Base-by-base conservation (phyloP, 1,140 invertebrate genomes). In the Aphelenchoides avenae region DNA sequence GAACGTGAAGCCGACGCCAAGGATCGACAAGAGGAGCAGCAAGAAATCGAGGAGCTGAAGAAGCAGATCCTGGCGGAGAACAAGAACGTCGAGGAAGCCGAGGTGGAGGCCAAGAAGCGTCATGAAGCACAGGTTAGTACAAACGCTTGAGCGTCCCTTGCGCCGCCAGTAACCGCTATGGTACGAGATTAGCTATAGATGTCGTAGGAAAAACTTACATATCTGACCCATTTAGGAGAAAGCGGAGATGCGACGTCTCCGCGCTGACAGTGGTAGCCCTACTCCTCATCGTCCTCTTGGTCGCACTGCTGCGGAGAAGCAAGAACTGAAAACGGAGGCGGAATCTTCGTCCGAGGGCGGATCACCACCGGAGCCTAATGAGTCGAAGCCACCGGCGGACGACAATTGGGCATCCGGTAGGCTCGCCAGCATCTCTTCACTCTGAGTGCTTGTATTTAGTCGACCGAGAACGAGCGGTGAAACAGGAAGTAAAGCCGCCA, bases 1-100 rank as follows among this genome's bases (percentile, higher is more conserved):
- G 93, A 97, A 80, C 87, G 89, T 4, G 90, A 93, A 79, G 82
- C 83, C 5, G 93, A 98, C 80, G 85, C 84, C 7, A 84, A 87
- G 63, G 93, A 97, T 80, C 80, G 91, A 29, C 85, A 86, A 62
- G 86, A 86, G 71, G 93, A 97, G 78, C 86, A 86, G 64, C 87
- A 89, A 74, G 92, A 97, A 79, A 82, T 97, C 27, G 89, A 91
- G 71, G 88, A 91, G 75, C 81, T 96, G 18, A 86, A 86, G 66
- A 82, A 83, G 31, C 87, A 88, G 77, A 84, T 95, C 65, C 86
- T 87, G 59, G 85, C 87, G 36, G 87, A 87, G 58, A 84, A 86
- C 24, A 84, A 86, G 68, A n/a, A 51, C 5, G n/a, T 42, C n/a
- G 31, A 52, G 30, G 48, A 51, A 20, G n/a, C 24, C n/a, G 48